Conservation (phyloP, 2,888 invertebrate genomes). For the Nemotelus pantherinus region DNA sequence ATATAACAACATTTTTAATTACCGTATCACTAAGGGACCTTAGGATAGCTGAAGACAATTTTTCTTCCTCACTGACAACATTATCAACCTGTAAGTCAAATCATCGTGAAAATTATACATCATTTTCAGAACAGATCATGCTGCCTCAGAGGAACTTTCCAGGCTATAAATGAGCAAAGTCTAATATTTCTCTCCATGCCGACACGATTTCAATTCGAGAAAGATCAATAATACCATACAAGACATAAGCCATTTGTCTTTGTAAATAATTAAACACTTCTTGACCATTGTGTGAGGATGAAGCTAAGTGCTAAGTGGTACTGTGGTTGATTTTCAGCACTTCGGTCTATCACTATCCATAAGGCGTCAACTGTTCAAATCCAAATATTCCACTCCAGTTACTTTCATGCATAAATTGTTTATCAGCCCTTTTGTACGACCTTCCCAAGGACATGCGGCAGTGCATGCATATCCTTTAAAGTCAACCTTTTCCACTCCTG, state of each 20-base stretch:
- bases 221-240: constrained; percentile 15
- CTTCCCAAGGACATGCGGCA: background rate
- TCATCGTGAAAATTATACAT: too few species aligned
- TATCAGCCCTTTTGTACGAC: background rate
- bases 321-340: constrained; percentile 13
- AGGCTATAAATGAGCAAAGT: too few species aligned
- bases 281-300: constrained; percentile 47
- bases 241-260: constrained; percentile 49
- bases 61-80: too few species aligned
- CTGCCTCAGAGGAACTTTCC: too few species aligned
- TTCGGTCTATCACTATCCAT: constrained; percentile 20
- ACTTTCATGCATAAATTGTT: constrained; percentile 17
- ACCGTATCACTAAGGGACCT: too few species aligned
- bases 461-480: constrained; percentile 6
- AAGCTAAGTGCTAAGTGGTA: constrained; percentile 22
- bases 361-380: background rate
- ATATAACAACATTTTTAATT: too few species aligned
- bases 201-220: background rate
- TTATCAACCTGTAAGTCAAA: too few species aligned
- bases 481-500: constrained; percentile 12
- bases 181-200: too few species aligned
- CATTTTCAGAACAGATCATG: too few species aligned
- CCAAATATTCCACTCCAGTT: constrained; percentile 26
- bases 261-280: constrained; percentile 49
- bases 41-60: too few species aligned